These are phyloP conservation scores for Hyposoter didymator DNA, from an alignment of 2,888 invertebrate genomes.

Conservation along the genomic window DNA sequence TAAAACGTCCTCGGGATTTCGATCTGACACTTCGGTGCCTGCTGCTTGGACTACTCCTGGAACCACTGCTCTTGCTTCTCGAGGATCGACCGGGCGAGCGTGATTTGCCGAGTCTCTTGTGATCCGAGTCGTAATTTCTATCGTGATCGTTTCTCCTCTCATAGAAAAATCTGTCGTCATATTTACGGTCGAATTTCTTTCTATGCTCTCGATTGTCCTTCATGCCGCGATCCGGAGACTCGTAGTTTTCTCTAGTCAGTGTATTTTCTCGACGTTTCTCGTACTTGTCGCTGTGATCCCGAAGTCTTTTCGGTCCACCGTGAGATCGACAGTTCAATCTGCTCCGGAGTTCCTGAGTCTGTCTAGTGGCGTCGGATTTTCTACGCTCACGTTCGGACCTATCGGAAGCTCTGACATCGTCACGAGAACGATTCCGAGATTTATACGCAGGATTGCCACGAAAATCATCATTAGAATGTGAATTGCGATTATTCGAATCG, in stretches of 20 bases:
- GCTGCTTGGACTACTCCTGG: neutral
- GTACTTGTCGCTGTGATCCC: slow-evolving; percentile 1
- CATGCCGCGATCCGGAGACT: too few relatives aligned
- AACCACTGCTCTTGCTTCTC: slow-evolving; percentile 35
- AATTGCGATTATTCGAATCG: neutral
- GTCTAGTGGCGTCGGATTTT: neutral
- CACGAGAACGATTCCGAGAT: neutral
- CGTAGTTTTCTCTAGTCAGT: neutral
- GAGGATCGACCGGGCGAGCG: slow-evolving; percentile 19
- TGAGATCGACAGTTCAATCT: slow-evolving; percentile 52
- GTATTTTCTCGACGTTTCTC: slow-evolving; percentile 30
- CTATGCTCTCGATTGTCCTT: too few relatives aligned
- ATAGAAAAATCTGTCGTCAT: too few relatives aligned
- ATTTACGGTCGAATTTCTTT: too few relatives aligned
- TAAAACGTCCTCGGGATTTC: slow-evolving; percentile 16
- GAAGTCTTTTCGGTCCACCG: slow-evolving; percentile 26
- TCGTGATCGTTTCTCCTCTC: too few relatives aligned
- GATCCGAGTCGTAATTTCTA: too few relatives aligned
- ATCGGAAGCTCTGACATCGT: neutral
- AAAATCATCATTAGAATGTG: neutral
- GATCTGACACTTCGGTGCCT: slow-evolving; percentile 5
- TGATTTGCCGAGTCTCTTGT: slow-evolving; percentile 41
- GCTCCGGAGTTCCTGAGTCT: slow-evolving; percentile 14
- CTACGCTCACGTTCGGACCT: neutral
- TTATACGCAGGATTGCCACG: neutral